These are phyloP conservation scores for Pteronotus mesoamericanus DNA, from an alignment of 2,797 vertebrate genomes.

Conservation along the genomic window DNA sequence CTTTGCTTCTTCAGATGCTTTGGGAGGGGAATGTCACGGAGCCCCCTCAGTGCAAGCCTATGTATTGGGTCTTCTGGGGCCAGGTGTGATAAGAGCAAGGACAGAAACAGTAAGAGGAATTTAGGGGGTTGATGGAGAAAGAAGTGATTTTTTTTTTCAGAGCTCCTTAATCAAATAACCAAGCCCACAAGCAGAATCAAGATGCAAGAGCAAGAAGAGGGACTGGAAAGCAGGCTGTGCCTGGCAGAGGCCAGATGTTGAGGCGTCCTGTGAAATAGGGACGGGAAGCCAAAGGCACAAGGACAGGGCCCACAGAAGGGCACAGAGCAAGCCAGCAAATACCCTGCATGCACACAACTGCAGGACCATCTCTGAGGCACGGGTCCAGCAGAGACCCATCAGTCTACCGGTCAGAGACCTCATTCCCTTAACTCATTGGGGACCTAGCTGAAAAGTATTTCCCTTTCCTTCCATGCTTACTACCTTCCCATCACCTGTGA, in stretches of 20 bases:
- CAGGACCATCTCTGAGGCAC: not conserved
- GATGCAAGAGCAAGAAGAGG: not conserved
- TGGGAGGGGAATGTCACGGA: not conserved
- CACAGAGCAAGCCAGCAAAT: rapidly evolving
- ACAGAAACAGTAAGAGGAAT: not conserved
- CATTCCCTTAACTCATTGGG: not conserved
- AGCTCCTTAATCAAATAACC: not conserved
- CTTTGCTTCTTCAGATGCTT: not conserved
- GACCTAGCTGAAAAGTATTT: not conserved
- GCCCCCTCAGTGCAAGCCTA: not conserved
- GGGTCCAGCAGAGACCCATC: not conserved
- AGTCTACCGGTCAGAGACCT: not conserved
- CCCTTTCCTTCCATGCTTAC: not conserved
- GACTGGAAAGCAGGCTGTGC: not conserved
- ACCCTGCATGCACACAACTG: rapidly evolving
- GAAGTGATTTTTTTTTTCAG: conserved; percentile 19
- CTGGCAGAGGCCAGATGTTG: not conserved
- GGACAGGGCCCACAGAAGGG: not conserved
- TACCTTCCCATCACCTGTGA: not conserved
- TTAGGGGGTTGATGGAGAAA: not conserved
- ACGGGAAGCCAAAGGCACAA: not conserved
- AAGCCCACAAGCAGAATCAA: not conserved
- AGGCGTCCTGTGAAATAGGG: not conserved
- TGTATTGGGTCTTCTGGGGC: not conserved
- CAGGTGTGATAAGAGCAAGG: not conserved